Conservation (phyloP, 1,140 invertebrate species). For the Aphis gossypii region DNA sequence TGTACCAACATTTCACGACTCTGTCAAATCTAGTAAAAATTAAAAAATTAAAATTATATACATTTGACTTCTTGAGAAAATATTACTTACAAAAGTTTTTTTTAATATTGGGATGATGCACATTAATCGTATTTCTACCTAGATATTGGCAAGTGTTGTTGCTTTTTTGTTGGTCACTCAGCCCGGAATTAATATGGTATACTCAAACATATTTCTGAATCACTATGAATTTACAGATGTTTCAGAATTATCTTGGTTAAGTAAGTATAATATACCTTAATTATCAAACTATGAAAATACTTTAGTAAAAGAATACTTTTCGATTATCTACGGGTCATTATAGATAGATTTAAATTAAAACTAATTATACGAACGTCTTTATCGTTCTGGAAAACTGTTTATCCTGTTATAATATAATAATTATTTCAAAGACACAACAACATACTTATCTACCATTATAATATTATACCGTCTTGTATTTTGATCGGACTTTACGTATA, state of each 20-base stretch:
- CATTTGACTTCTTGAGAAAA: background rate
- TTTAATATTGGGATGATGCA: background rate
- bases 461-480: background rate
- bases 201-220: constrained; percentile 61
- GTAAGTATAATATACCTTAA: constrained; percentile 56
- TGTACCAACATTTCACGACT: background rate
- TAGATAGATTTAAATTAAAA: background rate
- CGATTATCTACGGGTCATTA: background rate
- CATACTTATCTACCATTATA: background rate
- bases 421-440: background rate
- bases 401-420: background rate
- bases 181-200: constrained; percentile 61
- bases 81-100: background rate
- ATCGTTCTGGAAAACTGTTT: background rate
- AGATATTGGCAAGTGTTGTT: constrained; percentile 55
- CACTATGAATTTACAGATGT: constrained; percentile 59
- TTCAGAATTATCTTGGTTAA: constrained; percentile 60
- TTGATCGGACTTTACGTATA: background rate
- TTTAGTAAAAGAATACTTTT: background rate
- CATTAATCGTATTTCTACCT: background rate
- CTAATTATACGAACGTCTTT: background rate
- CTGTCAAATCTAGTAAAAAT: background rate
- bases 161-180: constrained; percentile 59
- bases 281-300: background rate
- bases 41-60: background rate